Evolutionary conservation across 1,140 invertebrate species (phyloP).

Genomic region (Ceratosolen solmsi): DNA sequence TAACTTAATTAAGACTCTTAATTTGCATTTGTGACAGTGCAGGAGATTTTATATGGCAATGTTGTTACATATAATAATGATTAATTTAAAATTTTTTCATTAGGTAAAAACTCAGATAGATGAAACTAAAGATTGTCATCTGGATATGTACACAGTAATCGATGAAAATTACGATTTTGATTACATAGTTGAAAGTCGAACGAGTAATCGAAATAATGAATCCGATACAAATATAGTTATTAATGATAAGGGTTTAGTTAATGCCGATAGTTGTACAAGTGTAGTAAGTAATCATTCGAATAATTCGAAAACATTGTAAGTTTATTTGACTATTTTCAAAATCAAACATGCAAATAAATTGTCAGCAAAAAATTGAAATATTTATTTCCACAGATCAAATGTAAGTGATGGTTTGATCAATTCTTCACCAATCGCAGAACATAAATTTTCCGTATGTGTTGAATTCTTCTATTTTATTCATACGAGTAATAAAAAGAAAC

Average conservation of each 20-base stretch:
- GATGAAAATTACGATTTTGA: neutral
- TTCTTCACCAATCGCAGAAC: no score
- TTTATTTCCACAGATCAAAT: neutral
- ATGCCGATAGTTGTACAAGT: no score
- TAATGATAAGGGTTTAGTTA: neutral
- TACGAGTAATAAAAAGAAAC: no score
- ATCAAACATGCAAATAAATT: neutral
- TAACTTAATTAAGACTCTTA: no score
- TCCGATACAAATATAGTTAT: neutral
- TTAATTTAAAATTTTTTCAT: no score
- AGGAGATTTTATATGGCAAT: no score
- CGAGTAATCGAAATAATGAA: neutral
- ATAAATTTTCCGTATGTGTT: neutral
- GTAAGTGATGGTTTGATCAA: neutral
- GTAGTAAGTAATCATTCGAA: neutral
- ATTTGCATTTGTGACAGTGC: no score
- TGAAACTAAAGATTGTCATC: neutral
- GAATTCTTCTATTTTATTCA: neutral
- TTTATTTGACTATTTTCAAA: neutral
- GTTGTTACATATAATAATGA: no score
- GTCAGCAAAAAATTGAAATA: neutral
- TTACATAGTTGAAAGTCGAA: neutral
- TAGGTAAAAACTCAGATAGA: neutral
- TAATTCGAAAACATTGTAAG: neutral
- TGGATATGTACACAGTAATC: neutral